Base-by-base conservation (phyloP, 2,888 invertebrate genomes). In the Lepidonotus clava region DNA sequence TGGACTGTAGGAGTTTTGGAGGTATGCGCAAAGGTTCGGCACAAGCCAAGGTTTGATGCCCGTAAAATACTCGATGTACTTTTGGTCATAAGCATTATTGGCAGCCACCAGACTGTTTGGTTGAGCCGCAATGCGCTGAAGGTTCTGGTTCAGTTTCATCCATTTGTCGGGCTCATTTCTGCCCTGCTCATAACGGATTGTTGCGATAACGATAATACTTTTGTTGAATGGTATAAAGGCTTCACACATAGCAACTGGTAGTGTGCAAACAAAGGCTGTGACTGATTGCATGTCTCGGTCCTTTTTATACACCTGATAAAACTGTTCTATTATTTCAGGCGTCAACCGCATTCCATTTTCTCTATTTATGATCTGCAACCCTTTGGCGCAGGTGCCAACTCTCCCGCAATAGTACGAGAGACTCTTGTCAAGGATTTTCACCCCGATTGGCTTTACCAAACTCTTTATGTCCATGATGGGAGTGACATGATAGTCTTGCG, bases 61-160 rank as follows among this genome's bases (percentile, higher is more conserved):
- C 8, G 90, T 89, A 87, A 90, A 90, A 84, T 90, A 90, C 61
- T 90, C 88, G 14, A 90, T 89, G 86, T 90, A 90, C 67, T 89
- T 89, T 8, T 89, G 88, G 76, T 90, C 90, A 61, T 90, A 90
- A 11, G 90, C 84, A 80, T 90, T 90, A 76, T 90, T 90, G n/a
- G 90, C 90, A 28, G 89, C 90, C 21, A 90, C 61, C 32, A 90
- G 53, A 56, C 87, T 89, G 36, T 61, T 38, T 24, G 85, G 61
- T 32, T 87, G 32, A 14, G 46, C 36, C 24, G 87, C 56, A 18
- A 89, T 86, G 28, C 76, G 56, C 24, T 80, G 21, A 4, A 89
- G 85, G 8, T 90, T 66, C n/a, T 41, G 34, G 51, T 89, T 89
- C 8, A 89, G 84, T 21, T 76, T 46, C 14, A 36, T 36, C 89